Evolutionary conservation across 2,113 vertebrate species (phyloP).

Genomic region (Probosciger aterrimus): DNA sequence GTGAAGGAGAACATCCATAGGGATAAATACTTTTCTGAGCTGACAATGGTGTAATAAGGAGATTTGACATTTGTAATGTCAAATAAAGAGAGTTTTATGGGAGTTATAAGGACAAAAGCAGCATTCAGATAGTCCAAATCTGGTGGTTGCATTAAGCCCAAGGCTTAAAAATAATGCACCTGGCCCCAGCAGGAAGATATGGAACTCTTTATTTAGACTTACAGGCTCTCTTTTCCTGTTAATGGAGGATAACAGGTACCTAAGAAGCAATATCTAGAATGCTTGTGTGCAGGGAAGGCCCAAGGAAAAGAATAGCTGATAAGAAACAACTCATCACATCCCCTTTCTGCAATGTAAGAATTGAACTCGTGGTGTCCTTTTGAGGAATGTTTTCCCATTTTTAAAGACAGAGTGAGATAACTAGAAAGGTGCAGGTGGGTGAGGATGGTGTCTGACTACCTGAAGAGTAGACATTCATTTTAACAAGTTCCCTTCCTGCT

Average conservation of each 20-base stretch:
- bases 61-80: not conserved
- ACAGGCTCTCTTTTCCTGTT: not conserved
- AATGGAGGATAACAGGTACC: not conserved
- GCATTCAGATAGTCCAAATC: not conserved
- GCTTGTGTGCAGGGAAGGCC: fast-evolving
- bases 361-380: not conserved
- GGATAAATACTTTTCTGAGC: not conserved
- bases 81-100: not conserved
- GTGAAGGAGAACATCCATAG: not conserved
- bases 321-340: not conserved
- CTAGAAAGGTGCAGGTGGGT: not conserved
- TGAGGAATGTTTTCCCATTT: not conserved
- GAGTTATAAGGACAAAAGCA: not conserved
- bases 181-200: not conserved
- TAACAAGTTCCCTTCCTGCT: not conserved
- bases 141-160: not conserved
- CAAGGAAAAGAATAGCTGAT: not conserved
- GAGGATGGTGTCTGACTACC: not conserved
- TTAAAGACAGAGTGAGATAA: not conserved
- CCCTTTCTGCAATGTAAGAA: not conserved
- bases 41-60: not conserved
- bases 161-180: not conserved
- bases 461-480: not conserved
- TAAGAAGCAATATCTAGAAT: not conserved
- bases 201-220: not conserved